Evolutionary conservation across 1,140 invertebrate species (phyloP), one percentile per base, ranked within the genome.

Genomic region (Zaprionus capensis): DNA sequence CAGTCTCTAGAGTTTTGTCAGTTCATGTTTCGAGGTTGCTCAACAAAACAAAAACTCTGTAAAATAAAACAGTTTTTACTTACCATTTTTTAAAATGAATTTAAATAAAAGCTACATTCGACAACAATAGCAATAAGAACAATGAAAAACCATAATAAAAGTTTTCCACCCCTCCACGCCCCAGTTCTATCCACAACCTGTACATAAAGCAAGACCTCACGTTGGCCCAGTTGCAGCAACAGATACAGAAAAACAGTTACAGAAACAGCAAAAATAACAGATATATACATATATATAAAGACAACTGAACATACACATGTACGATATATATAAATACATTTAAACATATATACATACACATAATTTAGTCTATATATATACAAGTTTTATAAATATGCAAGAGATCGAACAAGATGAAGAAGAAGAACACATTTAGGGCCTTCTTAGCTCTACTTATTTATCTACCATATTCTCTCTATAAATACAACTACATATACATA

Each of bases 1-100:
- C 77, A 72, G 68, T 76, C 77, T 79, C 73, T 81, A 84, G 78
- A 64, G 53, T 81, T 71, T 70, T 77, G 71, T 71, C 64, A 78
- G 67, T 63, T 84, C 66, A 67, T 41, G 41, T 73, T 58, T 70
- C 53, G 62, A 75, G 75, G 56, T 56, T 78, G 11, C 12, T 51
- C 55, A n/a, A 69, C 20, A 64, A 71, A 59, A 68, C 26, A 58
- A 46, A 65, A 61, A 59, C 67, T 65, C 62, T 79, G 77, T 79
- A 79, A 79, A 76, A 71, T 79, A 79, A 68, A 79, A 64, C 58
- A 63, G 36, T 73, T 74, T 64, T 78, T 80, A 34, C 66, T 77
- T 56, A 76, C 76, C 51, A 72, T 76, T 72, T 81, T 66, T 58
- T 11, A 67, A 56, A 57, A 57, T 49, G 36, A 20, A 57, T 58